phyloP scores from a whole-genome alignment of 2,113 vertebrate species.

The Sapajus apella region DNA sequence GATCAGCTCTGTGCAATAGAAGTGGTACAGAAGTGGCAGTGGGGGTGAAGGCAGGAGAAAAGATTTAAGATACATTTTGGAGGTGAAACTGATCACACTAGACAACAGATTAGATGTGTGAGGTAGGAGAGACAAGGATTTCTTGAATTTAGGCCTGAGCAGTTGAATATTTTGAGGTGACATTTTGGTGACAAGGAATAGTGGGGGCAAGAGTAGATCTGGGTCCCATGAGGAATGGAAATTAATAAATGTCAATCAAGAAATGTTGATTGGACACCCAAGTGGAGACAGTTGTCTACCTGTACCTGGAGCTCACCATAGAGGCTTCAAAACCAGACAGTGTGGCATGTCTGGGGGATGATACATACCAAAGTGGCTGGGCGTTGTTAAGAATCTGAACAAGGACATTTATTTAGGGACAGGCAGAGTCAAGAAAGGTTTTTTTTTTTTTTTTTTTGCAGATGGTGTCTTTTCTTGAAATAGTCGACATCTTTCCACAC shows the following conservation, averaged over 20 bases:
- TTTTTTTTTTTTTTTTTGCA: neutral
- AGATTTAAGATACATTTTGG: neutral
- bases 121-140: neutral
- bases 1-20: neutral
- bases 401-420: neutral
- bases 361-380: neutral
- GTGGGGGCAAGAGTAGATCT: neutral
- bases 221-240: neutral
- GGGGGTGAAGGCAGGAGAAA: neutral
- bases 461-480: conserved; percentile 51
- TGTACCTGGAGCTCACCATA: neutral
- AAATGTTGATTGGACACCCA: neutral
- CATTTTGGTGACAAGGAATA: neutral
- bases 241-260: neutral
- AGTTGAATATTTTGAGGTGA: neutral
- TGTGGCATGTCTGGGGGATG: neutral
- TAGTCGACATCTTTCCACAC: neutral
- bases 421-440: neutral
- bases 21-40: accelerated
- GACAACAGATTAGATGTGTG: accelerated
- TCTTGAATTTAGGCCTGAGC: neutral
- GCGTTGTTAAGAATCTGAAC: neutral
- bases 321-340: neutral
- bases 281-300: neutral
- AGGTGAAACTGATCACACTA: neutral